Evolutionary conservation across 2,113 vertebrate species (phyloP), one percentile per base, ranked within the genome.

Genomic region (Mastomys natalensis): DNA sequence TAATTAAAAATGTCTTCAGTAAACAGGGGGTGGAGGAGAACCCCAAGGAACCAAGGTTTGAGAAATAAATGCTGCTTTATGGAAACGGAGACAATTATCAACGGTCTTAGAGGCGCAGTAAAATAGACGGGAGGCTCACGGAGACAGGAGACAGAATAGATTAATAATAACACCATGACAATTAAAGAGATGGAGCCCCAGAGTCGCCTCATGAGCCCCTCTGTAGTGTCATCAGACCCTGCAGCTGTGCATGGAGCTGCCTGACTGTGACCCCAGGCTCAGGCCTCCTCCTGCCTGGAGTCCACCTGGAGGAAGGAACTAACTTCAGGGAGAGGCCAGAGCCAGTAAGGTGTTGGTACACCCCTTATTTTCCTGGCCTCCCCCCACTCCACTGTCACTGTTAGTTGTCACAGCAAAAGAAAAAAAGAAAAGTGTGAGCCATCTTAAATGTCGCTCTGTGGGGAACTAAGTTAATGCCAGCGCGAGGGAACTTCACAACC

Each of bases 1-100:
- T 91, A 85, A 92, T 97, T 94, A 68, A 92, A 96, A 87, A 43
- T 6, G 51, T 60, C 77, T 73, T 66, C 84, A 91, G 93, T 62
- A 70, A 87, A 66, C 2, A 51, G 70, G 45, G 76, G 37, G 37
- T 0, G 1, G 6, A 48, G 43, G 40, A 22, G 16, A 53, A 7
- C 17, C 26, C 37, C 45, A 4, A 43, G 53, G 86, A 87, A 21
- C 10, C 2, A 29, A 40, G 80, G 11, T 43, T 10, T 10, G 87
- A 86, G 85, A 40, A 53, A 66, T 3, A 51, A 87, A 58, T 0
- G 60, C 1, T 6, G 58, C 45, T 76, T 81, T 40, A 37, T 7
- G 87, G 74, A 94, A 95, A 73, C 4, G 37, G 37, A 64, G 94
- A 85, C 37, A 5, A n/a, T 82, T 68, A 53, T 2, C 68, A 19